Evolutionary conservation across 2,888 invertebrate genomes (phyloP).

Genomic region (Schrankia costaestrigalis): DNA sequence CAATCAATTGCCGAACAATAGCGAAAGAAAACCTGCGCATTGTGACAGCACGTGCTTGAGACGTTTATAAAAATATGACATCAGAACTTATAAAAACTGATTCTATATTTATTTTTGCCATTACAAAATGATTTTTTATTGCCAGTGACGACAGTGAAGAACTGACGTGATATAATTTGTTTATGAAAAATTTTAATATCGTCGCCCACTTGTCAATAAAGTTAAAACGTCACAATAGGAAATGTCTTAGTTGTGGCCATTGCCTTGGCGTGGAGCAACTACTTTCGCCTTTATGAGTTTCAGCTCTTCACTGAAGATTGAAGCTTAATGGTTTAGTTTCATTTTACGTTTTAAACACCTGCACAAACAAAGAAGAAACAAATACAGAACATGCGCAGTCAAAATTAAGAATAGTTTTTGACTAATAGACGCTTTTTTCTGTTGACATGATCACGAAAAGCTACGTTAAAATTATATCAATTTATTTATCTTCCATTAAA

Average conservation of each 20-base stretch:
- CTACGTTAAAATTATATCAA: too few relatives aligned
- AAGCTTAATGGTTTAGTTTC: slow-evolving; percentile 12
- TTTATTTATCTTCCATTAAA: slow-evolving; percentile 8
- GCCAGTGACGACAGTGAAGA: slow-evolving; percentile 1
- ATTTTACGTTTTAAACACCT: slow-evolving; percentile 22
- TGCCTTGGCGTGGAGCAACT: slow-evolving; percentile 45
- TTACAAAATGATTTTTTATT: neutral
- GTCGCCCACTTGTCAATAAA: slow-evolving; percentile 15
- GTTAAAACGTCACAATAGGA: slow-evolving; percentile 15
- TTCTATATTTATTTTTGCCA: too few relatives aligned
- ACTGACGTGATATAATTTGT: slow-evolving; percentile 7
- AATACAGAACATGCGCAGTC: slow-evolving; percentile 9
- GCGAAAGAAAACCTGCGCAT: too few relatives aligned
- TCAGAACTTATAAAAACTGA: too few relatives aligned
- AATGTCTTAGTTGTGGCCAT: slow-evolving; percentile 5
- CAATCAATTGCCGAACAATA: too few relatives aligned
- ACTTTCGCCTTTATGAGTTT: slow-evolving; percentile 41
- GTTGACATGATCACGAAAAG: too few relatives aligned
- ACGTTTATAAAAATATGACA: too few relatives aligned
- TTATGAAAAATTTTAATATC: slow-evolving; percentile 14
- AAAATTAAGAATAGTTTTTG: too few relatives aligned
- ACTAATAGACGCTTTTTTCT: too few relatives aligned
- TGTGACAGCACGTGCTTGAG: too few relatives aligned
- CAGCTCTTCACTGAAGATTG: slow-evolving; percentile 26
- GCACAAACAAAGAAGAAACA: slow-evolving; percentile 17